Evolutionary conservation across 2,113 vertebrate species (phyloP).

Genomic region (Bufo bufo): DNA sequence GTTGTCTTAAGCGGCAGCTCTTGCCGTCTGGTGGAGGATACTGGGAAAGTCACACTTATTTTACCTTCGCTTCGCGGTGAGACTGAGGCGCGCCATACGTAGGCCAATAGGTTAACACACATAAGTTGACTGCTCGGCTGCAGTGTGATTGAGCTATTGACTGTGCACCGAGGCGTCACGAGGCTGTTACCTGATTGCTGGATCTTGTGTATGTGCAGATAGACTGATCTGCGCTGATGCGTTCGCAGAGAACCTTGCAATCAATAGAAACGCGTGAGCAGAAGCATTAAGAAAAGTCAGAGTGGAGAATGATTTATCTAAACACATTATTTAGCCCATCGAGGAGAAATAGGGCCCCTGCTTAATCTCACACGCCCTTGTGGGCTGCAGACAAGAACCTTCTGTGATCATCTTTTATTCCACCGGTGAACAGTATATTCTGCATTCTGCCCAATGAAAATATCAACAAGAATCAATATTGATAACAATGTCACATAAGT

Average conservation of each 20-base stretch:
- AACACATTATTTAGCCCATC: neutral
- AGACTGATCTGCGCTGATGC: neutral
- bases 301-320: neutral
- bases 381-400: neutral
- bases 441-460: neutral
- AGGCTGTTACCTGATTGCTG: neutral
- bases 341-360: neutral
- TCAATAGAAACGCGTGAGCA: neutral
- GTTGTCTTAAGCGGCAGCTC: neutral
- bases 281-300: neutral
- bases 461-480: neutral
- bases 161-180: conserved; percentile 1
- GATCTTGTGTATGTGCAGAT: neutral
- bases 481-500: neutral
- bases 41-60: neutral
- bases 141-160: conserved; percentile 20
- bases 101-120: conserved; percentile 15
- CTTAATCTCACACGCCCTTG: neutral
- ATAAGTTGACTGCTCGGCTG: neutral
- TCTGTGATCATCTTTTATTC: neutral
- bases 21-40: neutral
- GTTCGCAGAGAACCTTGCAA: neutral
- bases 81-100: neutral
- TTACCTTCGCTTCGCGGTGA: neutral
- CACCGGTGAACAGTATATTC: too few relatives aligned